phyloP scores from a whole-genome alignment of 2,113 vertebrate species.

The Microtus oregoni region DNA sequence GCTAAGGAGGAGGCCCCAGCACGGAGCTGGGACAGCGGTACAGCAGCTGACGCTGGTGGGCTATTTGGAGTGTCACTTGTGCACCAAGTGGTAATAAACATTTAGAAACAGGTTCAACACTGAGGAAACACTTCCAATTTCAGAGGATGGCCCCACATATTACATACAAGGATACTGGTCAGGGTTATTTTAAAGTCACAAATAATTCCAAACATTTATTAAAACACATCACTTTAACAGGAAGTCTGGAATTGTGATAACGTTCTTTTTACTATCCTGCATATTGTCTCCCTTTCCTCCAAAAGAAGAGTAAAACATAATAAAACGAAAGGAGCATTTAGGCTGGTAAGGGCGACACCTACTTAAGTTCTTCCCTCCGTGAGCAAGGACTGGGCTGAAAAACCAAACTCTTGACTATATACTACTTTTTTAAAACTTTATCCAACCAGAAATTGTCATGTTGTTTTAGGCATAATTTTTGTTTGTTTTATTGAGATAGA shows the following conservation, averaged over 20 bases:
- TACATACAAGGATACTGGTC: conserved; percentile 76
- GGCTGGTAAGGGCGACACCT: conserved; percentile 79
- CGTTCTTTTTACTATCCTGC: conserved; percentile 66
- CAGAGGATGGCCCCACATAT: conserved; percentile 28
- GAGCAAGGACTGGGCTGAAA: conserved; percentile 73
- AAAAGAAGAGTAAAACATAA: conserved; percentile 73
- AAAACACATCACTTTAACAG: conserved; percentile 72
- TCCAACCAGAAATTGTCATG: conserved; percentile 43
- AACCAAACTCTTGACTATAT: conserved; percentile 53
- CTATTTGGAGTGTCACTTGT: conserved; percentile 59
- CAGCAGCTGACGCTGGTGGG: conserved; percentile 23
- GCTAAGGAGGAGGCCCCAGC: conserved; percentile 42
- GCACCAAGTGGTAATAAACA: conserved; percentile 65
- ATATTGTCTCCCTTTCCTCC: conserved; percentile 58
- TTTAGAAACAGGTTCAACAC: conserved; percentile 61
- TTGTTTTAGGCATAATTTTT: conserved; percentile 2
- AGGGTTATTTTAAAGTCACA: conserved; percentile 78
- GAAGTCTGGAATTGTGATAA: conserved; percentile 74
- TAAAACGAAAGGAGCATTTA: conserved; percentile 70
- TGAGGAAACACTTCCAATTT: conserved; percentile 61
- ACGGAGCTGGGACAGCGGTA: conserved; percentile 4
- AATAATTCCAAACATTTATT: conserved; percentile 85
- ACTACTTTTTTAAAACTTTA: background rate
- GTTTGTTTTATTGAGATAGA: background rate
- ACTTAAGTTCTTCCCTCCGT: conserved; percentile 70